These are phyloP conservation scores for Neoscelio sp. DNA, from an alignment of 2,888 invertebrate species.

Conservation along the genomic window DNA sequence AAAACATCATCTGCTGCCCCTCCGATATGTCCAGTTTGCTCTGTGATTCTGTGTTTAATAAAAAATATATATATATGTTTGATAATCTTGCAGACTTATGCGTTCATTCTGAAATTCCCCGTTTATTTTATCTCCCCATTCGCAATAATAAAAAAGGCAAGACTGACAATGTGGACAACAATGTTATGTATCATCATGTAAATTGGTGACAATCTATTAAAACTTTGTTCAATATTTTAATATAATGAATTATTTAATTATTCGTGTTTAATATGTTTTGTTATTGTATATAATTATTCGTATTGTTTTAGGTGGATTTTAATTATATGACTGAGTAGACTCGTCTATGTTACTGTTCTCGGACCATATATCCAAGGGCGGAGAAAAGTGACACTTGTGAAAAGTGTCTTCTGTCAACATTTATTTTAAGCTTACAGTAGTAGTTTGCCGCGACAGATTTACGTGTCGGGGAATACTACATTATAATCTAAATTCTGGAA, in stretches of 20 bases:
- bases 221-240: background rate
- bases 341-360: no score
- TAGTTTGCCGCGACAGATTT: no score
- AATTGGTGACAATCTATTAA: background rate
- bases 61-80: constrained; percentile 78
- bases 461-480: no score
- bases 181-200: background rate
- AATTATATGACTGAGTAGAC: no score
- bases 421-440: no score
- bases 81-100: constrained; percentile 70
- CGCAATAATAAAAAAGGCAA: background rate
- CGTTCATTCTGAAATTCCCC: constrained; percentile 42
- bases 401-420: no score
- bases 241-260: background rate
- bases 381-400: no score
- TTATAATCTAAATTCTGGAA: no score
- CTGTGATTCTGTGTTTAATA: constrained; percentile 82
- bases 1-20: constrained; percentile 74
- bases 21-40: constrained; percentile 81
- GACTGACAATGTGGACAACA: constrained; percentile 5
- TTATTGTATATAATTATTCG: no score
- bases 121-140: background rate
- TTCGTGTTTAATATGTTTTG: no score
- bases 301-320: no score
- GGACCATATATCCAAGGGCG: no score